These are phyloP conservation scores for Lagria hirta DNA, from an alignment of 2,888 invertebrate species.

Conservation along the genomic window DNA sequence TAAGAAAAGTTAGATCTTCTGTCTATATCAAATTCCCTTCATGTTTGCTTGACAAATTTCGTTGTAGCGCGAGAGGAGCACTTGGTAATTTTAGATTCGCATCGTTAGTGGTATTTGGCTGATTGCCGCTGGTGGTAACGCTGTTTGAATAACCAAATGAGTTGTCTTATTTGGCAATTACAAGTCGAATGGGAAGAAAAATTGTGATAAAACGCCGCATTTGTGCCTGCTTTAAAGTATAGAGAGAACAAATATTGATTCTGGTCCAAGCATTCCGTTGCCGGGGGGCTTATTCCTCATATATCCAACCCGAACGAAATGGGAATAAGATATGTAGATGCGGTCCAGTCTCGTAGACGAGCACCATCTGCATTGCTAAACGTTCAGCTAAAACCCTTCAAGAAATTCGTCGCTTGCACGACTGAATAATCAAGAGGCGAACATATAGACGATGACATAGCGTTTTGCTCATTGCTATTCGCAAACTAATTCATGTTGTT, in stretches of 20 bases:
- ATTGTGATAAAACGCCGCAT: constrained; percentile 30
- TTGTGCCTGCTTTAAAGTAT: constrained; percentile 13
- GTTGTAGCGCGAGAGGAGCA: constrained; percentile 23
- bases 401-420: no score
- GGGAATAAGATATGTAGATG: constrained; percentile 42
- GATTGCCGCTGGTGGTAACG: constrained; percentile 30
- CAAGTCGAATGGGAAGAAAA: constrained; percentile 33
- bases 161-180: constrained; percentile 43
- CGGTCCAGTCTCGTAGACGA: constrained; percentile 30
- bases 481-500: constrained; percentile 11
- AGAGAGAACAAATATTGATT: constrained; percentile 36
- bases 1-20: constrained; percentile 11
- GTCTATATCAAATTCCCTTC: constrained; percentile 30
- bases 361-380: constrained; percentile 42
- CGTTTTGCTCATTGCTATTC: constrained; percentile 21
- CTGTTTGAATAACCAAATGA: constrained; percentile 42
- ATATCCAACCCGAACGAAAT: constrained; percentile 36
- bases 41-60: constrained; percentile 32
- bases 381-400: constrained; percentile 14
- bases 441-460: no score
- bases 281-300: constrained; percentile 38
- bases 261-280: constrained; percentile 32
- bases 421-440: no score
- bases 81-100: constrained; percentile 30
- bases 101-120: constrained; percentile 31